Evolutionary conservation across 2,888 invertebrate genomes (phyloP), one percentile per base, ranked within the genome.

Genomic region (Lymantria monacha): DNA sequence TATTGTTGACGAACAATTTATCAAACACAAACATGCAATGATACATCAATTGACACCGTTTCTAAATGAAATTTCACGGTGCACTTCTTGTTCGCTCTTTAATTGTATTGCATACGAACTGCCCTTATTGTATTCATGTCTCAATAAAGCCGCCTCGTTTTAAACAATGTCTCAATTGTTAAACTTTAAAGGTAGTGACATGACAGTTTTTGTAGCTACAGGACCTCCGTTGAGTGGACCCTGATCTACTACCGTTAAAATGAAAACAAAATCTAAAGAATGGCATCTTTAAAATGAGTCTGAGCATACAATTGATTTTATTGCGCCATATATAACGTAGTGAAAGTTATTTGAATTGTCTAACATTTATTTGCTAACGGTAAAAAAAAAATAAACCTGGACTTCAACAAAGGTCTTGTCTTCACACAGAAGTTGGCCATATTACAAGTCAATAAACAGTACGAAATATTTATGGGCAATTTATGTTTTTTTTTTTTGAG

Each of bases 301-400:
- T 55, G 56, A 60, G 45, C 43, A 45, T 61, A 86, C 87, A 87
- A 87, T 77, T 62, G 66, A 65, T 72, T 89, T 89, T 89, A 90
- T 87, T 85, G 79, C 77, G 70, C 81, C 84, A 83, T 87, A 87
- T 85, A 87, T 85, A 82, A 89, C 76, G 62, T 82, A 90, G 90
- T 88, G 90, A 90, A 90, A 90, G 90, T 89, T 80, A 76, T 70
- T 65, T 60, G 61, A 53, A 59, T 85, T 83, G 84, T 86, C 62
- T 79, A 69, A 60, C 62, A 61, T 74, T 70, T 59, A 60, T 74
- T 69, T 66, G 74, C 70, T 85, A 89, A 90, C 87, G 81, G 88
- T 87, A 83, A 77, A 56, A 82, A 70, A 76, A 81, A 77, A 83
- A 13, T 72, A 14, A 41, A 73, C 71, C 70, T 65, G 65, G 66